These are phyloP conservation scores for Styela clava DNA, from an alignment of 23 tunicate species.

Conservation along the genomic window DNA sequence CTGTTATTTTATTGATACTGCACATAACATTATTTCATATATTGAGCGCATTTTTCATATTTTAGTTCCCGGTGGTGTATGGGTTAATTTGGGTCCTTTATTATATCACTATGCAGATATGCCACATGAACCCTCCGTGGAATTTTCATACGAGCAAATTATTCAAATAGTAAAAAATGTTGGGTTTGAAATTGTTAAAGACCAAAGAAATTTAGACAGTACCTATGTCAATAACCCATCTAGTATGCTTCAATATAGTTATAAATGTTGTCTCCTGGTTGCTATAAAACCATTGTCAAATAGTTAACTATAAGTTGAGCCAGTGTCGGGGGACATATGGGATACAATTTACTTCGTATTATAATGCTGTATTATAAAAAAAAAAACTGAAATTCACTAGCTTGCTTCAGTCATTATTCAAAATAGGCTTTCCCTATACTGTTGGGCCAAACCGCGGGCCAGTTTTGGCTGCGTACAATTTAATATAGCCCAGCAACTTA, in stretches of 20 bases:
- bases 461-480: too few species aligned
- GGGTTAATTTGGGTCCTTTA: slow-evolving; percentile 91
- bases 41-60: slow-evolving; percentile 66
- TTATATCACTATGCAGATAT: slow-evolving; percentile 83
- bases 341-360: too few species aligned
- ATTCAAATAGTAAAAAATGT: slow-evolving; percentile 42
- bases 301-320: too few species aligned
- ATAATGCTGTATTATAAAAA: too few species aligned
- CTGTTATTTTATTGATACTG: slow-evolving; percentile 93
- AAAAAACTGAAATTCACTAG: too few species aligned
- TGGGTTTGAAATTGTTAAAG: slow-evolving; percentile 70
- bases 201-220: slow-evolving; percentile 37
- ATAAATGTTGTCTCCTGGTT: slow-evolving; percentile 69
- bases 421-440: too few species aligned
- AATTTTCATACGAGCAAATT: slow-evolving; percentile 77
- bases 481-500: too few species aligned
- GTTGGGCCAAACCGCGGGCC: too few species aligned
- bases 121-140: slow-evolving; percentile 69
- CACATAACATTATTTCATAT: slow-evolving; percentile 76
- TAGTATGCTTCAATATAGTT: slow-evolving; percentile 73
- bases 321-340: too few species aligned
- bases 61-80: slow-evolving; percentile 86
- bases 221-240: slow-evolving; percentile 42
- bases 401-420: too few species aligned
- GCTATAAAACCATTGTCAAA: slow-evolving; percentile 45